These are phyloP conservation scores for Mamestra configurata DNA, from an alignment of 1,140 invertebrate genomes.

Conservation along the genomic window DNA sequence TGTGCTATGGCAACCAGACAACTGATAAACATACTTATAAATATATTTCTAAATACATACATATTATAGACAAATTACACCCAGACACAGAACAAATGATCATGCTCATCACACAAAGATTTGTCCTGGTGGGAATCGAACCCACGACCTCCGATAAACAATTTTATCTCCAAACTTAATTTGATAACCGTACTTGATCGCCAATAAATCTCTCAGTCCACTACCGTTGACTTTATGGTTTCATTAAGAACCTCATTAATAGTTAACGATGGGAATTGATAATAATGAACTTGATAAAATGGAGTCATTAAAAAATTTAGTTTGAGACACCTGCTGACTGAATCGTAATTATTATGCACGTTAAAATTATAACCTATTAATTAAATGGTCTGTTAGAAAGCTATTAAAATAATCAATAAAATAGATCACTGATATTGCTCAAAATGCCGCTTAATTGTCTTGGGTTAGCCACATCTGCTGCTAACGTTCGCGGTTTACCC, in stretches of 20 bases:
- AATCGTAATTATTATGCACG: background rate
- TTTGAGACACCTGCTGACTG: background rate
- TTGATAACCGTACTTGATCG: slow-evolving; percentile 8
- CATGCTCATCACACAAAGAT: too few species aligned
- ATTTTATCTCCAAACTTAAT: background rate
- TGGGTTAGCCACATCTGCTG: too few species aligned
- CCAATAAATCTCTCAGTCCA: background rate
- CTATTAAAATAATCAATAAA: background rate
- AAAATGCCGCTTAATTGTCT: too few species aligned
- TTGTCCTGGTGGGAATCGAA: too few species aligned
- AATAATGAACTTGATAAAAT: background rate
- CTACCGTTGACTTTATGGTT: slow-evolving; percentile 11
- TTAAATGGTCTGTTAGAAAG: background rate
- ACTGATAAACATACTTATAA: too few species aligned
- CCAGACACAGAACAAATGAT: too few species aligned
- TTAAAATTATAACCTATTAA: background rate
- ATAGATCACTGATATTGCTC: background rate
- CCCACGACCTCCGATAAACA: background rate
- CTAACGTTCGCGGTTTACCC: too few species aligned
- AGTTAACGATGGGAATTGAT: slow-evolving; percentile 10
- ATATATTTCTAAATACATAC: too few species aligned
- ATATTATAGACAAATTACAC: too few species aligned
- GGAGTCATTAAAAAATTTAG: background rate
- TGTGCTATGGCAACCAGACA: too few species aligned
- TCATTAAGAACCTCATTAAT: slow-evolving; percentile 24